A percentile compares a stretch with the other conserved stretches of the same genome.
These are phyloP conservation scores for Ophion costatus DNA, from an alignment of 2,888 invertebrate species.

Conservation along the genomic window DNA sequence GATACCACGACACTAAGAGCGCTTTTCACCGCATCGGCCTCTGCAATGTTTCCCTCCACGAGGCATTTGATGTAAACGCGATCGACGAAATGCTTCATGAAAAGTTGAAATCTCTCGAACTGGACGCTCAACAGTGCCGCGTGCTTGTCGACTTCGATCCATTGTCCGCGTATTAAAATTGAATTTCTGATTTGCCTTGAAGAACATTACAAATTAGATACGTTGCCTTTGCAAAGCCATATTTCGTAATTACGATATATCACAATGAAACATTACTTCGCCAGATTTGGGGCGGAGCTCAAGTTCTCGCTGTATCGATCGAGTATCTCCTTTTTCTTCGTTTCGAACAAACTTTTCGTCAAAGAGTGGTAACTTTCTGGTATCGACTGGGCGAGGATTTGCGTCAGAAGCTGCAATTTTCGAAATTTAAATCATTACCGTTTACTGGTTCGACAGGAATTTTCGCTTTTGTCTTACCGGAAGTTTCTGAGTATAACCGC, in stretches of 20 bases:
- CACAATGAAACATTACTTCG: background rate
- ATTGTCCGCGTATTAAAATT: constrained; percentile 87
- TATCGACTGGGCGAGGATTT: constrained; percentile 88
- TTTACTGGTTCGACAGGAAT: too few relatives aligned
- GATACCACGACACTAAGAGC: constrained; percentile 86
- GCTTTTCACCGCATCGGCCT: constrained; percentile 86
- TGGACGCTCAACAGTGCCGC: constrained; percentile 84
- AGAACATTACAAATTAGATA: constrained; percentile 76
- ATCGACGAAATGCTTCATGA: constrained; percentile 86
- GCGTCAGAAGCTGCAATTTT: constrained; percentile 87
- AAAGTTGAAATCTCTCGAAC: constrained; percentile 86
- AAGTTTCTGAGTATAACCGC: constrained; percentile 90
- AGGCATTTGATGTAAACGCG: constrained; percentile 89
- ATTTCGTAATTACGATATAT: background rate
- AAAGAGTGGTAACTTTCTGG: constrained; percentile 85
- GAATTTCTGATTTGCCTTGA: constrained; percentile 88
- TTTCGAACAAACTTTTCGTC: constrained; percentile 86
- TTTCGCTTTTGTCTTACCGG: constrained; percentile 85
- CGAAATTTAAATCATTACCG: constrained; percentile 86
- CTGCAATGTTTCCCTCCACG: constrained; percentile 91
- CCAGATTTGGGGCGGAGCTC: constrained; percentile 81
- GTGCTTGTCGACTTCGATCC: constrained; percentile 89
- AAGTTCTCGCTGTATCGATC: constrained; percentile 81
- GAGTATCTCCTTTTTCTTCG: constrained; percentile 84
- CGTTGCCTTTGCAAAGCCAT: constrained; percentile 86